Evolutionary conservation across 1,140 invertebrate genomes (phyloP).

Genomic region (Leptinotarsa texana): DNA sequence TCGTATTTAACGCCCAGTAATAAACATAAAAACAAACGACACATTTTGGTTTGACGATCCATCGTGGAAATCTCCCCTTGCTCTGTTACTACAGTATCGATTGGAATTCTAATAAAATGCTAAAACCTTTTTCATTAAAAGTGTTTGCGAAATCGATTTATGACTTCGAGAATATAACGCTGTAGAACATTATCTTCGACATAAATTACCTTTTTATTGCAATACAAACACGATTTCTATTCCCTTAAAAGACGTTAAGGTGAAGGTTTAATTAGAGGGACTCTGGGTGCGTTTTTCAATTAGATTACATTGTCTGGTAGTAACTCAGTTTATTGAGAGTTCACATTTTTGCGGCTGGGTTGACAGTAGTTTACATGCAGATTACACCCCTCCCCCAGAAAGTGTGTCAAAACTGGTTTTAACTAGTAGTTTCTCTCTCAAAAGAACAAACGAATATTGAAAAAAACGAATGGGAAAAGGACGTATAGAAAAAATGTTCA

Average conservation of each 20-base stretch:
- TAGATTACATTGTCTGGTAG: background rate
- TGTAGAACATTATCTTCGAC: constrained; percentile 20
- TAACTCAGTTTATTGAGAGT: constrained; percentile 6
- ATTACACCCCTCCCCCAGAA: no score
- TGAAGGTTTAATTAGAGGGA: constrained; percentile 6
- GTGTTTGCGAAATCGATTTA: constrained; percentile 27
- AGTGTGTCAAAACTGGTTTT: no score
- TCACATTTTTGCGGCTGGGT: background rate
- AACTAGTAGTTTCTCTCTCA: no score
- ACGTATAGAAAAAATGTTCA: no score
- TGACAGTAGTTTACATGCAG: background rate
- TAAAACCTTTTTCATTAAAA: constrained; percentile 25
- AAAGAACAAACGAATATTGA: no score
- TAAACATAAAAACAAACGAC: constrained; percentile 6
- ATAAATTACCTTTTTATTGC: constrained; percentile 25
- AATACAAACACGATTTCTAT: constrained; percentile 18
- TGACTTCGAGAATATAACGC: constrained; percentile 18
- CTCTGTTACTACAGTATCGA: background rate
- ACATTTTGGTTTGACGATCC: background rate
- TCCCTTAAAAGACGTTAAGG: constrained; percentile 9
- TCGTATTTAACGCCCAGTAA: constrained; percentile 4
- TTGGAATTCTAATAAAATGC: constrained; percentile 13
- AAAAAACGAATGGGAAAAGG: no score
- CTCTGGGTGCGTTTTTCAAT: constrained; percentile 9
- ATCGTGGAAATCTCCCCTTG: background rate